Evolutionary conservation across 2,888 invertebrate species (phyloP).

Genomic region (Exocentrus adspersus): DNA sequence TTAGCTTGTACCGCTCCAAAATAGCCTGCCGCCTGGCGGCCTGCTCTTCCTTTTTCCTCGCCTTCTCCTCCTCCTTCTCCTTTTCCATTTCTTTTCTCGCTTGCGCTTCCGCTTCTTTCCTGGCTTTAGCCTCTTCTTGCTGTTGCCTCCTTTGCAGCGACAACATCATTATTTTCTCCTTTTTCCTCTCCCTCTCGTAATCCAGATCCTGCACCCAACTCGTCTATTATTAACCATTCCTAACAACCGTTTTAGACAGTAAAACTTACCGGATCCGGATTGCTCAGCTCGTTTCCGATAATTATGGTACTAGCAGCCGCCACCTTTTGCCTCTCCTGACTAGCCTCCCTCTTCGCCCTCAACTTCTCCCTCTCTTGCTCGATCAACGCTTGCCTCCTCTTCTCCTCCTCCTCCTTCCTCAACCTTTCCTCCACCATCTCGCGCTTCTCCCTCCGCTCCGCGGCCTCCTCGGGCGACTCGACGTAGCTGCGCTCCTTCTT

Average conservation of each 20-base stretch:
- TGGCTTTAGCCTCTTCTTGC: conserved; percentile 86
- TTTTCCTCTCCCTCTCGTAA: conserved; percentile 92
- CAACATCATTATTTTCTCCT: conserved; percentile 89
- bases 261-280: conserved; percentile 73
- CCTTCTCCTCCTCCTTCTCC: conserved; percentile 78
- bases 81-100: conserved; percentile 81
- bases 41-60: conserved; percentile 83
- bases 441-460: conserved; percentile 46
- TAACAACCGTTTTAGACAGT: no score
- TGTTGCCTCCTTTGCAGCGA: conserved; percentile 91
- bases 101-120: conserved; percentile 84
- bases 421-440: conserved; percentile 57
- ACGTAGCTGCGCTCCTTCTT: conserved; percentile 72
- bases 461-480: conserved; percentile 46
- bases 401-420: conserved; percentile 62
- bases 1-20: conserved; percentile 91
- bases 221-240: conserved; percentile 2
- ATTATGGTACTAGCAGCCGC: conserved; percentile 69
- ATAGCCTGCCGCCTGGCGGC: conserved; percentile 87
- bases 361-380: conserved; percentile 61
- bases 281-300: conserved; percentile 70
- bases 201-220: conserved; percentile 73
- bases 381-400: conserved; percentile 57
- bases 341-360: conserved; percentile 61
- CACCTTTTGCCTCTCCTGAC: conserved; percentile 62